Conservation (phyloP, 2,888 invertebrate genomes). For the Cybosia mesomella region DNA sequence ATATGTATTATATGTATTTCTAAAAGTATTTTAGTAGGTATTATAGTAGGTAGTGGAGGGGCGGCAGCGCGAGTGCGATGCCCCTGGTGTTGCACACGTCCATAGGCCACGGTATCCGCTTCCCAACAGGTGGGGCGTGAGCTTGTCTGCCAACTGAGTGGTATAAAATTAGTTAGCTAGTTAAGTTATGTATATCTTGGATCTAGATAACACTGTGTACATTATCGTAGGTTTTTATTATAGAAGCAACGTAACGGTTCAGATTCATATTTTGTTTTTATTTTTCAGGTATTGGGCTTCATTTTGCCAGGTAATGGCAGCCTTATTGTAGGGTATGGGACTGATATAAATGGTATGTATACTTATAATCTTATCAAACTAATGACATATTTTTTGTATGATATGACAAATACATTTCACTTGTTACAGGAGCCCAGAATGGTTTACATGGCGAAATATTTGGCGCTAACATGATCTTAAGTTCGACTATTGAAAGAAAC, state of each 20-base stretch:
- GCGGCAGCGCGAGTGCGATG: no score
- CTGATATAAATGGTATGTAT: slow-evolving; percentile 87
- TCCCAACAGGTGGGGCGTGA: no score
- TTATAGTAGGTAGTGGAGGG: no score
- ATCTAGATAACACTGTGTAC: no score
- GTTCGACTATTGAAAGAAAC: slow-evolving; percentile 85
- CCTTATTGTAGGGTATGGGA: slow-evolving; percentile 90
- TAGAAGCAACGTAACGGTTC: not conserved
- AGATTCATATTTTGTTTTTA: slow-evolving; percentile 31
- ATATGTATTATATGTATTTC: no score
- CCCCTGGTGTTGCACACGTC: no score
- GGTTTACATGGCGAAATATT: slow-evolving; percentile 90
- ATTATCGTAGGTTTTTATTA: no score
- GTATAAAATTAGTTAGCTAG: no score
- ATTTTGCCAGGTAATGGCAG: slow-evolving; percentile 88
- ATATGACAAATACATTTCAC: not conserved
- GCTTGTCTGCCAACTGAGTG: no score
- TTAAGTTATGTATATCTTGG: no score
- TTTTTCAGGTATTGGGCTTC: slow-evolving; percentile 85
- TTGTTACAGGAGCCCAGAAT: slow-evolving; percentile 84
- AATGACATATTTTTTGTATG: not conserved
- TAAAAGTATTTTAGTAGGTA: no score
- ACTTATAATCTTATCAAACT: not conserved
- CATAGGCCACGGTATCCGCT: no score
- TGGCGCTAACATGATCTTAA: slow-evolving; percentile 89